These are phyloP conservation scores for Selenia dentaria DNA, from an alignment of 2,888 invertebrate species.

Conservation along the genomic window DNA sequence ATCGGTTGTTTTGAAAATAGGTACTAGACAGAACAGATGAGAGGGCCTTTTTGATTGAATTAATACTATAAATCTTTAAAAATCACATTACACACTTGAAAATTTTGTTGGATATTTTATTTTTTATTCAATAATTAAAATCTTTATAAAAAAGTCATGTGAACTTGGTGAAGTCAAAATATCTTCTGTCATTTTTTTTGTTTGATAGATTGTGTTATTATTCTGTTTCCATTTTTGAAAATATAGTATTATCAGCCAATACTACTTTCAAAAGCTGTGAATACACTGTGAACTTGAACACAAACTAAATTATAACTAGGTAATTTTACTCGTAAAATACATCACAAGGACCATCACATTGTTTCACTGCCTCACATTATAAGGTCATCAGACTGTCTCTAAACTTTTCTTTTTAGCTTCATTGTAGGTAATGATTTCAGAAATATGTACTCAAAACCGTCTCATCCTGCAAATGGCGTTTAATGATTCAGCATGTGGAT, in stretches of 20 bases:
- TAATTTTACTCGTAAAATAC: too few relatives aligned
- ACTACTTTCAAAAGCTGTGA: slow-evolving; percentile 2
- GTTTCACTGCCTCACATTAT: background rate
- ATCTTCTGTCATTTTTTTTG: slow-evolving; percentile 53
- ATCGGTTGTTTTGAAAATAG: slow-evolving; percentile 7
- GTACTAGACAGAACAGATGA: slow-evolving; percentile 31
- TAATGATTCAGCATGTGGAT: slow-evolving; percentile 69
- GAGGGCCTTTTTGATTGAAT: slow-evolving; percentile 34
- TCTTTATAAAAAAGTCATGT: slow-evolving; percentile 55
- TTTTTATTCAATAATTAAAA: slow-evolving; percentile 44
- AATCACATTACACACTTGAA: slow-evolving; percentile 42
- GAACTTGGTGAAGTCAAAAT: slow-evolving; percentile 44
- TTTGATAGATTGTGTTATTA: slow-evolving; percentile 32
- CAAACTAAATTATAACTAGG: too few relatives aligned
- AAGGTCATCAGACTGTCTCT: background rate
- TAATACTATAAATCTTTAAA: slow-evolving; percentile 27
- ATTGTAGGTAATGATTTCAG: too few relatives aligned
- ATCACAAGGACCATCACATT: background rate
- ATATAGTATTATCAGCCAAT: slow-evolving; percentile 27
- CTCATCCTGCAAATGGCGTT: slow-evolving; percentile 57
- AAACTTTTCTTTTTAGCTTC: background rate
- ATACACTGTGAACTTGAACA: slow-evolving; percentile 1
- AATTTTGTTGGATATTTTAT: slow-evolving; percentile 47
- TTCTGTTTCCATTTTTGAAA: slow-evolving; percentile 39
- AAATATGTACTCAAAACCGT: slow-evolving; percentile 22